These are phyloP conservation scores for Isichthys henryi DNA, from an alignment of 2,113 vertebrate genomes.

Conservation along the genomic window DNA sequence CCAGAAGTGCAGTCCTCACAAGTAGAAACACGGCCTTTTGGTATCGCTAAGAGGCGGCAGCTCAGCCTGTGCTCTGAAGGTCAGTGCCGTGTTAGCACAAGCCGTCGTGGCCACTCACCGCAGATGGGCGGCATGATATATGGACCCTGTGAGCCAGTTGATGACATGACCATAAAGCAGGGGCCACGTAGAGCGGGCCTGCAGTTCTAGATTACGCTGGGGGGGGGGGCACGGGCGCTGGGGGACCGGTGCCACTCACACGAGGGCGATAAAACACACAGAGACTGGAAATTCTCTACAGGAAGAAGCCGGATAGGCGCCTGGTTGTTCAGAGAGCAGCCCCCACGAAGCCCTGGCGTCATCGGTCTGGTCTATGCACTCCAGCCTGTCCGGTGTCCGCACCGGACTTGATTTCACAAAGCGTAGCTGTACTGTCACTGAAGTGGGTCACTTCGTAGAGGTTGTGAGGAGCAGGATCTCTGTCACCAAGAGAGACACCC, in stretches of 20 bases:
- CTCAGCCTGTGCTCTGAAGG: neutral
- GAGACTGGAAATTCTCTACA: neutral
- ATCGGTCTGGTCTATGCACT: neutral
- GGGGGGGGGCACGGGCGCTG: neutral
- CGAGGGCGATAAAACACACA: neutral
- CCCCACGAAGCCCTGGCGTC: neutral
- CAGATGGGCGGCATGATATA: neutral
- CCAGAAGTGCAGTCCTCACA: neutral
- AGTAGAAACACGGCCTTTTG: neutral
- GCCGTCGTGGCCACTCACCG: neutral
- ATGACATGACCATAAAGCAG: neutral
- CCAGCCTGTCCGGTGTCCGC: neutral
- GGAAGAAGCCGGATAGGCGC: neutral
- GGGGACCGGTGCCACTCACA: no score
- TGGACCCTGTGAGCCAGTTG: neutral
- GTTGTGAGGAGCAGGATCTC: neutral
- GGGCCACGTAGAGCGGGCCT: neutral
- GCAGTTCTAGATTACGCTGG: neutral
- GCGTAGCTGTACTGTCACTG: neutral
- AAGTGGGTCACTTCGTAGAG: neutral
- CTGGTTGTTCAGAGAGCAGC: neutral
- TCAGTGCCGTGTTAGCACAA: neutral
- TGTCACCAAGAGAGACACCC: neutral
- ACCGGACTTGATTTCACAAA: neutral
- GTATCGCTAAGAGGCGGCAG: neutral